Conservation (phyloP, 2,797 vertebrate species). For the Schizopygopsis pylzovi region DNA sequence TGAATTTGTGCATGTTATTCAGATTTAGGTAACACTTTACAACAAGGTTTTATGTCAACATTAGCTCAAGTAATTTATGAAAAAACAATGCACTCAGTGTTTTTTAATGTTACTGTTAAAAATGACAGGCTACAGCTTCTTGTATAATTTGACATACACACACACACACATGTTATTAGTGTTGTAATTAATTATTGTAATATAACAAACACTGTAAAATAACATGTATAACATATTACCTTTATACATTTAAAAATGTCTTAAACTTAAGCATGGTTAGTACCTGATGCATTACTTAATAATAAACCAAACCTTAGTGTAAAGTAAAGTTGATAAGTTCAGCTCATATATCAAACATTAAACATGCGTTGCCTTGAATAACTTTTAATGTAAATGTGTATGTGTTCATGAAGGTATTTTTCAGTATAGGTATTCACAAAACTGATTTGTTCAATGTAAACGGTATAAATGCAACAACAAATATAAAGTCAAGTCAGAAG, state of each 20-base stretch:
- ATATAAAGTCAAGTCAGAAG: neutral
- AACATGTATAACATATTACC: neutral
- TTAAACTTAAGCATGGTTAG: neutral
- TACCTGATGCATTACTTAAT: neutral
- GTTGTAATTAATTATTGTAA: neutral
- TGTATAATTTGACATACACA: neutral
- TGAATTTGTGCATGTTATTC: neutral
- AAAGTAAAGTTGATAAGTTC: neutral
- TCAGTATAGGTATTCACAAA: neutral
- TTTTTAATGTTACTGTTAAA: too few species aligned
- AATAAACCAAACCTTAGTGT: neutral
- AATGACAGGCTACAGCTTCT: too few species aligned
- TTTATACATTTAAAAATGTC: neutral
- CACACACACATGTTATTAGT: neutral
- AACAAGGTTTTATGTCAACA: neutral
- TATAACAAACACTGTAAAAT: neutral
- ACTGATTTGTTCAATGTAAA: neutral
- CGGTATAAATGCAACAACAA: accelerated
- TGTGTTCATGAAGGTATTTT: constrained; percentile 3
- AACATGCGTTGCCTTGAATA: neutral
- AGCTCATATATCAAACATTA: neutral
- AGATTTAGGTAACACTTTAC: neutral
- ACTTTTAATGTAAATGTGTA: neutral
- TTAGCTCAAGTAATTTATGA: neutral
- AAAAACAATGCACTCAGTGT: neutral